These are phyloP conservation scores for Ctenosaura bakeri DNA, from an alignment of 2,797 vertebrate species.

Conservation along the genomic window DNA sequence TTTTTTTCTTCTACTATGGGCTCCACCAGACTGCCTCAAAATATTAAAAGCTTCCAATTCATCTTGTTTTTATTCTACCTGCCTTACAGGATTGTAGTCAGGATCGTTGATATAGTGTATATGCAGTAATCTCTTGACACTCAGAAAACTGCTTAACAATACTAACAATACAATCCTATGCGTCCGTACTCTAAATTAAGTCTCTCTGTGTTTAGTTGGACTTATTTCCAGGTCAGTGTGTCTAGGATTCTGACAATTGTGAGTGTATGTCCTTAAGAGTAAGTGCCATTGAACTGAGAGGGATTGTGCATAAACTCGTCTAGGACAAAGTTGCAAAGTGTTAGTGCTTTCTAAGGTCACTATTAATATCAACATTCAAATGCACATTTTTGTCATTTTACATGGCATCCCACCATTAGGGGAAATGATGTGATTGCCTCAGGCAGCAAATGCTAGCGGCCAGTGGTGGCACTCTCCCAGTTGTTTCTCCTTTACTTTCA, in stretches of 20 bases:
- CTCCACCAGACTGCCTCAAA: too few species aligned
- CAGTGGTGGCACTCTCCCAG: background rate
- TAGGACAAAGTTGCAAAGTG: background rate
- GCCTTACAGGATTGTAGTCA: background rate
- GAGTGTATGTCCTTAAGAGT: background rate
- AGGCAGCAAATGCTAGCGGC: background rate
- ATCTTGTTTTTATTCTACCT: too few species aligned
- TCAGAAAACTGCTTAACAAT: background rate
- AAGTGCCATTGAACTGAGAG: background rate
- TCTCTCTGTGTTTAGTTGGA: too few species aligned
- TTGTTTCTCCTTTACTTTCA: background rate
- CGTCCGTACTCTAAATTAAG: background rate
- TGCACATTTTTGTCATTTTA: background rate
- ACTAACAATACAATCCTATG: background rate
- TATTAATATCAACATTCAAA: background rate
- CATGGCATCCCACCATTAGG: too few species aligned
- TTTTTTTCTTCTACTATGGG: too few species aligned
- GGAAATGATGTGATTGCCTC: background rate
- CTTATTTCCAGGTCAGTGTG: background rate
- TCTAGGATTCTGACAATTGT: background rate
- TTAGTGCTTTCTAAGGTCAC: background rate
- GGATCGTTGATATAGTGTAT: constrained; percentile 4
- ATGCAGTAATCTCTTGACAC: background rate
- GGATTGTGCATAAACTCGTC: background rate
- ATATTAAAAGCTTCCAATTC: too few species aligned